These are phyloP conservation scores for Linurgus olivaceus DNA, from an alignment of 2,797 vertebrate species.

Conservation along the genomic window DNA sequence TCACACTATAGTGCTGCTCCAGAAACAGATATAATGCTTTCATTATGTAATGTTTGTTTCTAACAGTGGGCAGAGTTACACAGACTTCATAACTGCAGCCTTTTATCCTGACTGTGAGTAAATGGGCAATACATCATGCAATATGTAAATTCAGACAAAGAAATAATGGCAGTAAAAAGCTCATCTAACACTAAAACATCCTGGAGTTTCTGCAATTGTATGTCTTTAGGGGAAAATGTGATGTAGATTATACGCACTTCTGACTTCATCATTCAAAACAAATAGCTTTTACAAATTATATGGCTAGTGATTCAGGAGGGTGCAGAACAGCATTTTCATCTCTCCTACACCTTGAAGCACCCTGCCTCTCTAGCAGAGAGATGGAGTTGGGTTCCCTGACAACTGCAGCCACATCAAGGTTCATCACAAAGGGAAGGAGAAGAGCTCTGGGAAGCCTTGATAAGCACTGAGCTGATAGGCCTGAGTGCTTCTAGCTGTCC, in stretches of 20 bases:
- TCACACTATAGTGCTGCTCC: neutral
- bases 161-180: neutral
- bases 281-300: neutral
- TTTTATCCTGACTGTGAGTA: neutral
- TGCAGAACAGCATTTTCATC: neutral
- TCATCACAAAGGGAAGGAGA: constrained; percentile 22
- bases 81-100: neutral
- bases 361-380: neutral
- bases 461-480: neutral
- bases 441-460: neutral
- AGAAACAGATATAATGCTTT: neutral
- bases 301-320: neutral
- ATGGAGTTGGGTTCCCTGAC: constrained; percentile 38
- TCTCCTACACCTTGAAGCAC: neutral
- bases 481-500: neutral
- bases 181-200: neutral
- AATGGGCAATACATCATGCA: neutral
- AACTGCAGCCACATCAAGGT: constrained; percentile 40
- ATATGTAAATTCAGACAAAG: neutral
- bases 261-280: neutral
- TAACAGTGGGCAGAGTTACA: neutral
- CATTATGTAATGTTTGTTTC: neutral
- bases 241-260: neutral
- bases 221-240: neutral
- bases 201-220: neutral